These are phyloP conservation scores for Labia minor DNA, from an alignment of 2,888 invertebrate species.

Conservation along the genomic window DNA sequence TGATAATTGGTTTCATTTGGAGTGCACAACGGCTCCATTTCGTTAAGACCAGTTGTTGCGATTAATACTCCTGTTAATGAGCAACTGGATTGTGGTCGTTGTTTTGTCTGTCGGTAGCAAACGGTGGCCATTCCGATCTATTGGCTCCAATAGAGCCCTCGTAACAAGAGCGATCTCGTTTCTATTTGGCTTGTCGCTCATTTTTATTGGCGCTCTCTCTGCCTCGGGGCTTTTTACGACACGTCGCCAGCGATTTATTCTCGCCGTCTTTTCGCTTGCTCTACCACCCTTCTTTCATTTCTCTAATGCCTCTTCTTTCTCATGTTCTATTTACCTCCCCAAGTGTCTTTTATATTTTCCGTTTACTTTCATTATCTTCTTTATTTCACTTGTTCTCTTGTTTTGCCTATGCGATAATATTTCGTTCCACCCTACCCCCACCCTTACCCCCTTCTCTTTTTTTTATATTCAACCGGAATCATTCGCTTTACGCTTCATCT, in stretches of 20 bases:
- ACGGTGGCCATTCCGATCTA: neutral
- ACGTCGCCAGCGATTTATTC: constrained; percentile 3
- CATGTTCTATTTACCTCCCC: neutral
- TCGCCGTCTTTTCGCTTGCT: neutral
- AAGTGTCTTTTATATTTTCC: neutral
- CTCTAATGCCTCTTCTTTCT: constrained; percentile 13
- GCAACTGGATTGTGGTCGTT: neutral
- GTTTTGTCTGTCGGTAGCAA: neutral
- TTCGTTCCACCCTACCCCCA: too few species aligned
- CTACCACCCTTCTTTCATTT: constrained; percentile 3
- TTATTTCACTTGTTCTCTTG: constrained; percentile 8
- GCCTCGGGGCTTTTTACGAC: neutral
- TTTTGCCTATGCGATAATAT: neutral
- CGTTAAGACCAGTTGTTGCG: neutral
- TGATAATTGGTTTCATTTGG: neutral
- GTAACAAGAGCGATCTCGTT: neutral
- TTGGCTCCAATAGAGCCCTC: too few species aligned
- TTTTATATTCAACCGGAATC: neutral
- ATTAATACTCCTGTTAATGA: neutral
- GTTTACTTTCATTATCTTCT: constrained; percentile 13
- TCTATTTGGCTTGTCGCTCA: constrained; percentile 7
- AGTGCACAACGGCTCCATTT: neutral
- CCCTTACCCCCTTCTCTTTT: neutral
- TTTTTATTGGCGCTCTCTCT: neutral
- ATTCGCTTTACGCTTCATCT: neutral